Conservation (phyloP, 2,888 invertebrate species). For the Rotaria sp. region DNA sequence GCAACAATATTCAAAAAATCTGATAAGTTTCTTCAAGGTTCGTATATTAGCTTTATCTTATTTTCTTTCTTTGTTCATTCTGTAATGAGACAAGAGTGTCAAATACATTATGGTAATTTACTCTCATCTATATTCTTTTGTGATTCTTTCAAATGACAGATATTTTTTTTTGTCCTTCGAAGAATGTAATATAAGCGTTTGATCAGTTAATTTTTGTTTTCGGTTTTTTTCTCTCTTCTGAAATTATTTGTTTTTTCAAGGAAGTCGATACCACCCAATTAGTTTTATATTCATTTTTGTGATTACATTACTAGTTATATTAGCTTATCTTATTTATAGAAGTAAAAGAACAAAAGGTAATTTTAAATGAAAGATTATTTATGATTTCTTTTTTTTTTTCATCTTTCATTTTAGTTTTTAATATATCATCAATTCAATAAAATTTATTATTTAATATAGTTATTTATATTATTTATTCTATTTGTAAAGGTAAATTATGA, state of each 20-base stretch:
- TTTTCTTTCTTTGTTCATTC: not conserved
- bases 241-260: too few relatives aligned
- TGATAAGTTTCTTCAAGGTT: not conserved
- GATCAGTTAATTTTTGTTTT: too few relatives aligned
- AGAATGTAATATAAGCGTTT: not conserved
- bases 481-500: not conserved
- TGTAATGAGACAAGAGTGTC: too few relatives aligned
- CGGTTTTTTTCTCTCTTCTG: too few relatives aligned
- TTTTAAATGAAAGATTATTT: not conserved
- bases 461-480: not conserved
- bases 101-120: not conserved
- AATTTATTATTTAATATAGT: not conserved
- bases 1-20: not conserved
- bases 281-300: not conserved
- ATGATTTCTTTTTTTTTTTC: not conserved
- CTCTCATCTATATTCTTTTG: not conserved
- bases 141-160: not conserved
- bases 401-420: not conserved
- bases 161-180: not conserved
- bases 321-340: not conserved
- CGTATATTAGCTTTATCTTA: too few relatives aligned
- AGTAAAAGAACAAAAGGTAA: not conserved
- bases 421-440: not conserved
- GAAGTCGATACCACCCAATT: not conserved
- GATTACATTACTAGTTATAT: not conserved